Evolutionary conservation across 2,113 vertebrate genomes (phyloP), one percentile per base, ranked within the genome.

Genomic region (Collichthys lucidus): DNA sequence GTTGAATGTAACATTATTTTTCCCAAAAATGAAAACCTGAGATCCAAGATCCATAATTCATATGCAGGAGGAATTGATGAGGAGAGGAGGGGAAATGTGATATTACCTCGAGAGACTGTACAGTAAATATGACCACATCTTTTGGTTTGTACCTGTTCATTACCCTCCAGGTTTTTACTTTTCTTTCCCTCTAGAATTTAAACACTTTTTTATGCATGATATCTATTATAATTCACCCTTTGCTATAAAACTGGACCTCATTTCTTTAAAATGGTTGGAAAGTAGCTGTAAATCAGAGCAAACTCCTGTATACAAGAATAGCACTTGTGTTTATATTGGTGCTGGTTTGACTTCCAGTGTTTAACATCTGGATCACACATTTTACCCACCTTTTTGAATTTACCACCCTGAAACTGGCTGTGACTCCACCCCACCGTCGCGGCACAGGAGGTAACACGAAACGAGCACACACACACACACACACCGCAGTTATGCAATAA

Each of bases 331-430:
- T 85, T 74, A 10, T 29, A 63, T 24, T 71, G 31, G 16, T 52
- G 19, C 46, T 42, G 49, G 15, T 44, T 53, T 40, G 11, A 59
- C 63, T 59, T 55, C 31, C 6, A 15, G 6, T 70, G 40, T 11
- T 62, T 72, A 63, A 46, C 85, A 88, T 88, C 86, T 91, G 88
- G 82, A 69, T 79, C 69, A 57, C 86, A 82, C 78, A 62, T 88
- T 88, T 77, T 3, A 49, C 26, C 64, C 46, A 77, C 55, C 64
- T 86, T 26, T 86, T 46, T 85, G 20, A 74, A 80, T 86, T 77
- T 67, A 74, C 73, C 76, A 81, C 60, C 49, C 66, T 74, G 26
- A 49, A 70, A 63, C 35, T 17, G 44, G 44, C 46, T 20, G 31
- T 10, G 20, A 49, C 80, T 57, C 61, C 74, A 6, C 60, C 67